Evolutionary conservation across 2,797 vertebrate genomes (phyloP).

Genomic region (Diplodus sargus): DNA sequence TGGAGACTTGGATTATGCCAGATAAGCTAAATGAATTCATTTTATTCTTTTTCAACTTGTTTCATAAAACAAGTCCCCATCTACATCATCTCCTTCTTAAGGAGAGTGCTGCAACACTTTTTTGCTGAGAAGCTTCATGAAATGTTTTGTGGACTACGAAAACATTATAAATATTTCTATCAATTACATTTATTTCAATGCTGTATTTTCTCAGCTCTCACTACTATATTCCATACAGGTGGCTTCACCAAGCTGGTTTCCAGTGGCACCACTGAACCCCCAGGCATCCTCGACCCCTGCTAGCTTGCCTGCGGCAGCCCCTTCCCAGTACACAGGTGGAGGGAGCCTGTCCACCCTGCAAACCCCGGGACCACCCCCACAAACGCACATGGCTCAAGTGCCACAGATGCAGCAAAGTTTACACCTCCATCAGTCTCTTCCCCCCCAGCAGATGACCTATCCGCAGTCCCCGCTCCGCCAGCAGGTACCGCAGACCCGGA

Average conservation of each 20-base stretch:
- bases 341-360: conserved; percentile 69
- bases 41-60: too few species aligned
- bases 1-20: too few species aligned
- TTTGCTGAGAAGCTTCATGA: too few species aligned
- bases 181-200: neutral
- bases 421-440: conserved; percentile 80
- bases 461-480: conserved; percentile 75
- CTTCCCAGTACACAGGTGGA: conserved; percentile 74
- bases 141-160: too few species aligned
- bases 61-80: too few species aligned
- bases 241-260: conserved; percentile 82
- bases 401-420: conserved; percentile 78
- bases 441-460: conserved; percentile 80
- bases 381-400: conserved; percentile 71
- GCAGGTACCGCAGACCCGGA: conserved; percentile 71
- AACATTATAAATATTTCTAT: neutral
- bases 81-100: too few species aligned
- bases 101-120: too few species aligned
- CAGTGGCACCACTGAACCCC: conserved; percentile 73
- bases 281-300: conserved; percentile 67
- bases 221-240: conserved; percentile 65
- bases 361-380: conserved; percentile 68
- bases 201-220: conserved; percentile 14
- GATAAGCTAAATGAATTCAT: too few species aligned
- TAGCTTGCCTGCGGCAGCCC: conserved; percentile 67